Evolutionary conservation across 2,113 vertebrate genomes (phyloP), one percentile per base, ranked within the genome.

Genomic region (Lophura nycthemera): DNA sequence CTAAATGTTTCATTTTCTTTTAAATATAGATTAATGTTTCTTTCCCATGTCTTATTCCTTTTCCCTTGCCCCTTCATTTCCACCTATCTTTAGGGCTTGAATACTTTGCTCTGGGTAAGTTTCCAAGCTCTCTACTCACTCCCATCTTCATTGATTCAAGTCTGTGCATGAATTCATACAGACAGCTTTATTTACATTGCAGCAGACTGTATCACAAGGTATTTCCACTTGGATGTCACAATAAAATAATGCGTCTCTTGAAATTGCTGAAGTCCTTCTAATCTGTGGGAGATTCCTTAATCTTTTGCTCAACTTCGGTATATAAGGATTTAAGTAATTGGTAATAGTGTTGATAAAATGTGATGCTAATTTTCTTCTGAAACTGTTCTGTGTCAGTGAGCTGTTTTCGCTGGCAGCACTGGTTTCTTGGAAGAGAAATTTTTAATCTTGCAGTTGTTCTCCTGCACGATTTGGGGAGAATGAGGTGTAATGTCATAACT

Each of bases 61-160:
- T 93, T 75, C 92, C 89, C 73, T 89, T 77, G 65, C 75, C 88
- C 90, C 90, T 93, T 91, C 94, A 96, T 96, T 96, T 94, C 91
- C 92, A 96, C 89, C 22, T 92, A 15, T 88, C 95, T 92, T 97
- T 94, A 97, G 97, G 97, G 97, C 96, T 97, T 96, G 97, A 97
- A 81, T 97, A 97, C 96, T 97, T 97, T 97, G 96, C 97, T 96
- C 94, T 97, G 91, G 97, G 96, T 97, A 97, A 97, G 97, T 97
- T 92, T 94, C 91, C 95, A 94, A 96, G 94, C 93, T 96, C 93
- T 95, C 96, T 91, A 90, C 75, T 95, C 91, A 83, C 92, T 94
- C 47, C 34, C 92, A 76, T 93, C 43, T 20, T 64, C 79, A 72
- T 59, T 88, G 74, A 80, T 59, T 90, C 38, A 15, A 76, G 21